These are phyloP conservation scores for Mythimna lalbum DNA, from an alignment of 2,888 invertebrate species.

Conservation along the genomic window DNA sequence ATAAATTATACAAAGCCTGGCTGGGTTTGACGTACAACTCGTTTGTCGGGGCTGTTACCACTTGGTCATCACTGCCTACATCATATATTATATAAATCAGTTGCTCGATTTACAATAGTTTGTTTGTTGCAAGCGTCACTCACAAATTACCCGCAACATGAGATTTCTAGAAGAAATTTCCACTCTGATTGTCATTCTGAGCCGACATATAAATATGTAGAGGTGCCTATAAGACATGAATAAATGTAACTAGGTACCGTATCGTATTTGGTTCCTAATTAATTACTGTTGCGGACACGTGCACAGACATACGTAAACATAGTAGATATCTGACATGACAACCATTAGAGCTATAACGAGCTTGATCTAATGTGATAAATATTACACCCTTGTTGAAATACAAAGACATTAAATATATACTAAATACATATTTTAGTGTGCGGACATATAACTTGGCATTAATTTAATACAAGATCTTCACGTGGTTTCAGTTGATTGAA, in stretches of 20 bases:
- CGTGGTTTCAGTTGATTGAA: too few relatives aligned
- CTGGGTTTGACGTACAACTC: too few relatives aligned
- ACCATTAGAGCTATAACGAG: constrained; percentile 20
- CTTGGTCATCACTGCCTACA: too few relatives aligned
- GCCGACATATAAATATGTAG: neutral
- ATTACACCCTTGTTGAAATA: constrained; percentile 2
- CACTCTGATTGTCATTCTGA: neutral
- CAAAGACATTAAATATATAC: too few relatives aligned
- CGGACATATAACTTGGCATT: neutral
- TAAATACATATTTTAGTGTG: neutral
- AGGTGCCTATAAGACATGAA: neutral
- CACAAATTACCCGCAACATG: too few relatives aligned
- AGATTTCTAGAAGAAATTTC: too few relatives aligned
- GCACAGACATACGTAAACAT: neutral
- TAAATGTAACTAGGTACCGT: neutral
- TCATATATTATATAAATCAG: too few relatives aligned
- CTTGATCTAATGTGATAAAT: constrained; percentile 19
- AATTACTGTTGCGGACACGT: constrained; percentile 23
- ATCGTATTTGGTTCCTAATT: constrained; percentile 7
- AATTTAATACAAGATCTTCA: too few relatives aligned
- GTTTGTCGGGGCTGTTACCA: too few relatives aligned
- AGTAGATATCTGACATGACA: constrained; percentile 1
- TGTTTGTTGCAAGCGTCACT: too few relatives aligned
- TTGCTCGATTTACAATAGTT: too few relatives aligned
- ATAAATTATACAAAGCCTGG: too few relatives aligned